A percentile compares a stretch with the other conserved stretches of the same genome.
phyloP scores from a whole-genome alignment of 2,797 vertebrate genomes.

The Cetoscarus ocellatus region DNA sequence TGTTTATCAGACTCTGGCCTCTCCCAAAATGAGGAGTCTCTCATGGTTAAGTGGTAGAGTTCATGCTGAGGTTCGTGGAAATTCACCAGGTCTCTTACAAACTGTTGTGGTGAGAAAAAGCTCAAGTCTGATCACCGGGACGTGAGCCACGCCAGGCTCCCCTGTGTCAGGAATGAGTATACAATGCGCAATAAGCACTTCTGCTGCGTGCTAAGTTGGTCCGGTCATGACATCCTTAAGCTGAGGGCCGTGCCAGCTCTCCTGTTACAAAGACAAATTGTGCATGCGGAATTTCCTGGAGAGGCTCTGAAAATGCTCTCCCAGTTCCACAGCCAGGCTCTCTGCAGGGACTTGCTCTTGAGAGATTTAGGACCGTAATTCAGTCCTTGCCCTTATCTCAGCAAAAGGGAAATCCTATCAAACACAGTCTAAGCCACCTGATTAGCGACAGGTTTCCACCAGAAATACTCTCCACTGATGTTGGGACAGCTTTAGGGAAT shows the following conservation, averaged over 20 bases:
- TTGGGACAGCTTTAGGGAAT: conserved; percentile 29
- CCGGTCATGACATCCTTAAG: conserved; percentile 81
- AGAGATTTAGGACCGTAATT: conserved; percentile 76
- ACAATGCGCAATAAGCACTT: conserved; percentile 82
- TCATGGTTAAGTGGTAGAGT: conserved; percentile 78
- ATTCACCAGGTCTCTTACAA: conserved; percentile 81
- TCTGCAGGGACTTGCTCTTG: conserved; percentile 68
- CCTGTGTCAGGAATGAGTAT: conserved; percentile 78
- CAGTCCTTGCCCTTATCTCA: conserved; percentile 65
- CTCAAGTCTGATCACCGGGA: conserved; percentile 73
- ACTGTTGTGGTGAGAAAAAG: conserved; percentile 76
- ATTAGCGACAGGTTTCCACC: conserved; percentile 54
- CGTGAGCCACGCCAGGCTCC: conserved; percentile 73
- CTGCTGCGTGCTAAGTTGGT: conserved; percentile 80
- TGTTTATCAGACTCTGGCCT: conserved; percentile 80
- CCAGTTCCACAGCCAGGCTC: conserved; percentile 66
- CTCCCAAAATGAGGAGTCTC: conserved; percentile 78
- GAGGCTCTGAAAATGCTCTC: conserved; percentile 69
- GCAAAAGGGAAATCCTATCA: conserved; percentile 54
- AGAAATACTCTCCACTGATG: conserved; percentile 30
- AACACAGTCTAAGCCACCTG: conserved; percentile 49
- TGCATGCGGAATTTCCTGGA: conserved; percentile 82
- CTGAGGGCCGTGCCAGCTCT: conserved; percentile 74
- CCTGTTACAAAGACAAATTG: conserved; percentile 85
- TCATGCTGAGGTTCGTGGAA: conserved; percentile 81